phyloP scores from a whole-genome alignment of 2,113 vertebrate species.

The Pycnonotus jocosus region DNA sequence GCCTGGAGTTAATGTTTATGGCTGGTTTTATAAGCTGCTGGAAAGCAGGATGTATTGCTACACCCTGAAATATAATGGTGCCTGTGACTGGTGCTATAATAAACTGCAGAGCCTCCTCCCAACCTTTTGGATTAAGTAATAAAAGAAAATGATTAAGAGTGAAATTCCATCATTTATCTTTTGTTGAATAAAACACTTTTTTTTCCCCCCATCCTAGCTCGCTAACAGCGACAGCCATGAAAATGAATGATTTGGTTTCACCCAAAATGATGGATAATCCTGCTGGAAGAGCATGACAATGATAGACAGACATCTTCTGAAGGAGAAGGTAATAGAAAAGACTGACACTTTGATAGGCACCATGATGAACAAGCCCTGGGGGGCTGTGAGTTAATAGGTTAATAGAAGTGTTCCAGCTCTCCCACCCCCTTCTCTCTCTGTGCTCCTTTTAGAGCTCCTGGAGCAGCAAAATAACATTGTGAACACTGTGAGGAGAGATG shows the following conservation, averaged over 20 bases:
- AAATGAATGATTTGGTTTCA: constrained; percentile 53
- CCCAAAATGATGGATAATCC: constrained; percentile 51
- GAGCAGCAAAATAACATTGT: neutral
- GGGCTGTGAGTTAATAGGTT: constrained; percentile 12
- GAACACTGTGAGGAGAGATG: neutral
- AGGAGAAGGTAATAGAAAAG: constrained; percentile 41
- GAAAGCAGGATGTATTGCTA: constrained; percentile 26
- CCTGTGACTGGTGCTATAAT: neutral
- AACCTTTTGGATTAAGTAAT: constrained; percentile 53
- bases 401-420: neutral
- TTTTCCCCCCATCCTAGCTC: neutral
- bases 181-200: constrained; percentile 6
- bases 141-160: constrained; percentile 56
- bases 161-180: constrained; percentile 34
- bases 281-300: constrained; percentile 39
- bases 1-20: constrained; percentile 42
- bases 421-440: neutral
- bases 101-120: constrained; percentile 33
- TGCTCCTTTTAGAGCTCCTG: neutral
- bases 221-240: neutral
- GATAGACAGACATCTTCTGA: constrained; percentile 50
- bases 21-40: constrained; percentile 47
- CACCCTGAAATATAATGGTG: constrained; percentile 27
- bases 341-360: constrained; percentile 53
- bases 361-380: constrained; percentile 42